phyloP scores from a whole-genome alignment of 2,888 invertebrate genomes.

The Ormyrus labotus region DNA sequence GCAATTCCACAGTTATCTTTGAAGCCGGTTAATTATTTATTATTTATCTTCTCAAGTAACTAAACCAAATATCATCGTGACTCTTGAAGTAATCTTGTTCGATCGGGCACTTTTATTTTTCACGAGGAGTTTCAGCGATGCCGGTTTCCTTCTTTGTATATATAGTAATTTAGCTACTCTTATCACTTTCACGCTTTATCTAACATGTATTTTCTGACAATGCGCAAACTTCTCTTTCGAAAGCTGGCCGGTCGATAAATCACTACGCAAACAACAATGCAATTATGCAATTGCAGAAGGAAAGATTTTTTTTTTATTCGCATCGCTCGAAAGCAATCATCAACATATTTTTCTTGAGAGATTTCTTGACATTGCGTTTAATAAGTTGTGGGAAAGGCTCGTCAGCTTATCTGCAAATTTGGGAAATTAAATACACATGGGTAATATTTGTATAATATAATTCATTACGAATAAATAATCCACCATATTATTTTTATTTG shows the following conservation, averaged over 20 bases:
- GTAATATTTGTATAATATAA: no score
- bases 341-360: no score
- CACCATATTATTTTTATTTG: no score
- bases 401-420: conserved; percentile 6
- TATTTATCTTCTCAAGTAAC: no score
- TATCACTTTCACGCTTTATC: conserved; percentile 33
- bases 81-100: no score
- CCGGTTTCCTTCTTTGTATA: neutral
- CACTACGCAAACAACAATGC: conserved; percentile 23
- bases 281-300: conserved; percentile 33
- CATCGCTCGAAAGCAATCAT: neutral
- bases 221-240: conserved; percentile 22
- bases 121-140: neutral
- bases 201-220: conserved; percentile 5
- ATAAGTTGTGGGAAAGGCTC: neutral
- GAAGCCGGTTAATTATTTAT: no score
- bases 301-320: neutral
- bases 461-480: no score
- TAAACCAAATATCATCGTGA: no score
- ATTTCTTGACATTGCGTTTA: neutral
- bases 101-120: no score
- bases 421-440: conserved; percentile 12
- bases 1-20: no score
- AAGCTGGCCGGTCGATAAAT: conserved; percentile 5
- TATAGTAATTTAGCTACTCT: conserved; percentile 1